Conservation (phyloP, 2,113 vertebrate genomes). For the Choloepus hoffmanni region DNA sequence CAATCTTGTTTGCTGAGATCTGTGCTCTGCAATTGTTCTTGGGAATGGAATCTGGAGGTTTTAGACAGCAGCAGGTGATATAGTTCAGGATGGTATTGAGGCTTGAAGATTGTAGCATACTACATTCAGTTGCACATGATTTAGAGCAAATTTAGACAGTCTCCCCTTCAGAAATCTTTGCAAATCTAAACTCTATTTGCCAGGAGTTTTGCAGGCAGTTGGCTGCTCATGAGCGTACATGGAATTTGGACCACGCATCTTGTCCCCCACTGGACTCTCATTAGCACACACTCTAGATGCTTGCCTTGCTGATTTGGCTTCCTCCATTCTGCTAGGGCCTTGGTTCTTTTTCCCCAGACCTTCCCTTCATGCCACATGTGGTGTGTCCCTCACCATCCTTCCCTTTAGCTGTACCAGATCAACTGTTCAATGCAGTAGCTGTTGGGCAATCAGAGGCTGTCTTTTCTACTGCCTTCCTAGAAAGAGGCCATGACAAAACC, state of each 20-base stretch:
- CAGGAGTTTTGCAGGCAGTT: constrained; percentile 22
- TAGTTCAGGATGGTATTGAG: not conserved
- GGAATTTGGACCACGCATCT: not conserved
- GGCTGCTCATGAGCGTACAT: not conserved
- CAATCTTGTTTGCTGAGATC: not conserved
- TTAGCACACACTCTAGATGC: not conserved
- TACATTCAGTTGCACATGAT: not conserved
- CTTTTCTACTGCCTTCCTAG: not conserved
- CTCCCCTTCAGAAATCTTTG: constrained; percentile 32
- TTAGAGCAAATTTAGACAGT: not conserved
- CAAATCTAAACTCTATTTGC: not conserved
- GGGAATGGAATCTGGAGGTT: not conserved
- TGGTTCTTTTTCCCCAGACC: not conserved
- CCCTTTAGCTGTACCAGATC: not conserved
- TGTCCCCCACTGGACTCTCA: not conserved
- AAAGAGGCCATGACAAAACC: not conserved
- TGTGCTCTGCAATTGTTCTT: not conserved
- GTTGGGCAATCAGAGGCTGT: not conserved
- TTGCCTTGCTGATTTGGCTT: not conserved
- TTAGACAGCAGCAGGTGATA: not conserved
- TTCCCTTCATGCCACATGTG: not conserved
- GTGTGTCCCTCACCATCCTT: not conserved
- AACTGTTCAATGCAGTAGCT: not conserved
- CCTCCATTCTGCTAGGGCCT: not conserved
- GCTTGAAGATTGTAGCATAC: not conserved